These are phyloP conservation scores for Cryptocephalus moraei DNA, from an alignment of 2,888 invertebrate species.

Conservation along the genomic window DNA sequence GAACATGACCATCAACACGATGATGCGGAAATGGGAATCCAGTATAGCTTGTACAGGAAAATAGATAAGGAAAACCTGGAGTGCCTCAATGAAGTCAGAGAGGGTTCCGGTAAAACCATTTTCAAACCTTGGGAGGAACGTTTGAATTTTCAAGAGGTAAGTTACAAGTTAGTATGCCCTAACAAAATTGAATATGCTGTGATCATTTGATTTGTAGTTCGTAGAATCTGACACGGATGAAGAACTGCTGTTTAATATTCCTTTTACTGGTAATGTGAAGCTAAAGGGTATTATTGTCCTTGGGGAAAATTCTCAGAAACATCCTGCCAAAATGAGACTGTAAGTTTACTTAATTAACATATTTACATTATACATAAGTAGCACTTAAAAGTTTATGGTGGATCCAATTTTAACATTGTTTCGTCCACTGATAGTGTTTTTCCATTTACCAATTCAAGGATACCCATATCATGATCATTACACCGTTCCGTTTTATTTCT, in stretches of 20 bases:
- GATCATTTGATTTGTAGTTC: constrained; percentile 47
- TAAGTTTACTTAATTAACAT: constrained; percentile 42
- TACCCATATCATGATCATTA: no score
- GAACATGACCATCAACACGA: constrained; percentile 55
- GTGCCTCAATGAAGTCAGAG: constrained; percentile 81
- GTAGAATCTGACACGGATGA: constrained; percentile 96
- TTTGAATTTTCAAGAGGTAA: constrained; percentile 64
- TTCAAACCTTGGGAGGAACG: constrained; percentile 90
- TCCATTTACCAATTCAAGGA: no score
- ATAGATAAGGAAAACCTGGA: constrained; percentile 80
- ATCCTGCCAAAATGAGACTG: constrained; percentile 82
- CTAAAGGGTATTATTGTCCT: constrained; percentile 86
- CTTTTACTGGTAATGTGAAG: constrained; percentile 92
- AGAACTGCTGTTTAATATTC: constrained; percentile 92
- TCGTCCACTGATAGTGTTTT: background rate
- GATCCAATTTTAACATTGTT: background rate
- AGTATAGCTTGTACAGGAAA: constrained; percentile 79
- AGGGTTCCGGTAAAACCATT: constrained; percentile 78
- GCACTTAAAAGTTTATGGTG: background rate
- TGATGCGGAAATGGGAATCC: constrained; percentile 58
- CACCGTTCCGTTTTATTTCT: no score
- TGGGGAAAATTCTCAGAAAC: constrained; percentile 78
- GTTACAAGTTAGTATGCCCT: background rate
- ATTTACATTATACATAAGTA: background rate
- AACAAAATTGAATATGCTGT: constrained; percentile 6